Evolutionary conservation across 2,888 invertebrate species (phyloP).

Genomic region (Ochropleura leucogaster): DNA sequence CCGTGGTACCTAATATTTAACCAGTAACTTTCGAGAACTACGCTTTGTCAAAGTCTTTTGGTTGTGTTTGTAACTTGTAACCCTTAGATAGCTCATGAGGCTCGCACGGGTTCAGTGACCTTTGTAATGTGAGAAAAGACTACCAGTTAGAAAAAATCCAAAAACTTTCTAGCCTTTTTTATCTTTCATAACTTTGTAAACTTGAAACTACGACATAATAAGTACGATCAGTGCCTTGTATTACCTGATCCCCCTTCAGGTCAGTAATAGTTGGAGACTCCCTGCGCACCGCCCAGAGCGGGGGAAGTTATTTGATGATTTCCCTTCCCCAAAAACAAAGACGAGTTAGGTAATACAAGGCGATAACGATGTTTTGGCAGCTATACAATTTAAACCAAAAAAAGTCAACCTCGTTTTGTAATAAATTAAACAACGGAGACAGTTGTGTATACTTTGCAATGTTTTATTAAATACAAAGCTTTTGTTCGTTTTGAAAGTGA

Average conservation of each 20-base stretch:
- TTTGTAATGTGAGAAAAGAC: neutral
- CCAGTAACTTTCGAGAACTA: neutral
- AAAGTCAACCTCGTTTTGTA: slow-evolving; percentile 8
- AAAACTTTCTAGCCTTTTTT: neutral
- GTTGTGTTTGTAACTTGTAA: neutral
- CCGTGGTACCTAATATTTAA: neutral
- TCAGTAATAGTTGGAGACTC: no score
- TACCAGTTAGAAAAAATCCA: neutral
- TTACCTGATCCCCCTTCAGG: no score
- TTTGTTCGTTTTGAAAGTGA: slow-evolving; percentile 50
- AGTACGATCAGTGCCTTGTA: neutral
- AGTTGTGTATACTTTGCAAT: slow-evolving; percentile 29
- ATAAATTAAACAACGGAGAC: slow-evolving; percentile 47
- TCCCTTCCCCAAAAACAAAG: no score
- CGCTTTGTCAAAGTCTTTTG: neutral
- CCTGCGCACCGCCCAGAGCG: no score
- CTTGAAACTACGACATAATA: neutral
- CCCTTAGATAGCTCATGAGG: neutral
- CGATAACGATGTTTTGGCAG: neutral
- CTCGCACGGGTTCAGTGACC: neutral
- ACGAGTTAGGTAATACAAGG: no score
- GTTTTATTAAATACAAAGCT: slow-evolving; percentile 27
- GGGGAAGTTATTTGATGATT: no score
- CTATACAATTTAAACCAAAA: neutral
- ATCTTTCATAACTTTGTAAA: neutral